Percentiles rank a stretch among this genome's conserved stretches.
Conservation (phyloP, 2,888 invertebrate species). For the Danaus chrysippus region DNA sequence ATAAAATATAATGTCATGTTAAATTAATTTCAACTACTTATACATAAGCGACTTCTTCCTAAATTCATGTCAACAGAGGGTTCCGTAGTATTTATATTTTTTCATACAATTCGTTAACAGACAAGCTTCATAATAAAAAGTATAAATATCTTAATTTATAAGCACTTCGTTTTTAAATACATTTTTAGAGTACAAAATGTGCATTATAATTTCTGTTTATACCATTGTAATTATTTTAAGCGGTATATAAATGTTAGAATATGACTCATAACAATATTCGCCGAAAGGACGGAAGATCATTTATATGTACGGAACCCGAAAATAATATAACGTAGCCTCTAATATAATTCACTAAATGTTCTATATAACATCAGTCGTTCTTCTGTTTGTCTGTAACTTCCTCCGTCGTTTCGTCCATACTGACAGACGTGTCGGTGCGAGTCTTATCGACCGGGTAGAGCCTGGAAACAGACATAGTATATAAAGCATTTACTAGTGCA, state of each 20-base stretch:
- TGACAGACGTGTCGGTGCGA: constrained; percentile 85
- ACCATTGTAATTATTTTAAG: no score
- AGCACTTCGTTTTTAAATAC: no score
- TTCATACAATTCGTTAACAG: background rate
- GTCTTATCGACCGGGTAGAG: constrained; percentile 96
- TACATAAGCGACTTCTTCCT: background rate
- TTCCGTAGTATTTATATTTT: background rate
- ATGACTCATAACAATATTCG: no score
- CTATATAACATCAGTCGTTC: constrained; percentile 42
- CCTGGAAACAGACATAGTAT: constrained; percentile 65
- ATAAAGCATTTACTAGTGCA: background rate
- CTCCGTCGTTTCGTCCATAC: constrained; percentile 72
- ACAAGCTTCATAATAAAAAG: background rate
- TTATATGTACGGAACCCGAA: constrained; percentile 2
- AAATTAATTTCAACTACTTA: background rate
- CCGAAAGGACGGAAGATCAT: background rate
- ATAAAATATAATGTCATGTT: background rate
- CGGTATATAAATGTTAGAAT: no score
- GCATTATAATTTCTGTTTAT: no score
- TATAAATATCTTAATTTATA: no score
- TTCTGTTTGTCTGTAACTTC: constrained; percentile 54
- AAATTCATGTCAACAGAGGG: background rate
- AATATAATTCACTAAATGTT: constrained; percentile 4
- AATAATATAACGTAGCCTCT: constrained; percentile 10
- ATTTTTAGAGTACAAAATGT: no score